Evolutionary conservation across 2,797 vertebrate genomes (phyloP).

Genomic region (Chaetophractus vellerosus): DNA sequence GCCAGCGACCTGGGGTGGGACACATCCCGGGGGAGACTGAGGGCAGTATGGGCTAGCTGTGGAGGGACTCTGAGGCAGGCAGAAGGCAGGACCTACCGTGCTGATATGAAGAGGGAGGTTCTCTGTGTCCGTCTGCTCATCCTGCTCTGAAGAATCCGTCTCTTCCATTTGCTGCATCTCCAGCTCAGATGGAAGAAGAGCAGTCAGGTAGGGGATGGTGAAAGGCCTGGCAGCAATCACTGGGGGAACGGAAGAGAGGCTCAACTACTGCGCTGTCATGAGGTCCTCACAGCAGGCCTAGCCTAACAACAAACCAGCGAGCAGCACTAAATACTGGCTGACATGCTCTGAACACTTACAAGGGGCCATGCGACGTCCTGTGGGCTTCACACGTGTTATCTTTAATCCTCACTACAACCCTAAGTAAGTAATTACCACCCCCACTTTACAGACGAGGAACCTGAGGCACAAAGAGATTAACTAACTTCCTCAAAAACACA

Average conservation of each 20-base stretch:
- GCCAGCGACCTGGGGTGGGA: not conserved
- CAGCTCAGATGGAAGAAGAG: constrained; percentile 97
- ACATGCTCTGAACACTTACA: rapidly evolving
- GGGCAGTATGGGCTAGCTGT: not conserved
- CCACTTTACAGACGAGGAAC: not conserved
- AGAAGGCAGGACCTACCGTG: constrained; percentile 83
- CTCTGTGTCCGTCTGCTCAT: constrained; percentile 97
- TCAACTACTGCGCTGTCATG: not conserved
- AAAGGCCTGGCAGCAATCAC: constrained; percentile 96
- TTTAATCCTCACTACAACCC: not conserved
- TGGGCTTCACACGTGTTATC: rapidly evolving
- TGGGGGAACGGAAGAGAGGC: constrained; percentile 81
- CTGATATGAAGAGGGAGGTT: constrained; percentile 93
- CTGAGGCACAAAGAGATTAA: not conserved
- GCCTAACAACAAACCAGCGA: not conserved
- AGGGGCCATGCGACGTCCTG: not conserved
- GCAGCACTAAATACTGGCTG: not conserved
- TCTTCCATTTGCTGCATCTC: constrained; percentile 98
- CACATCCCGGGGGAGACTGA: not conserved
- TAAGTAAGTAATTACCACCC: not conserved
- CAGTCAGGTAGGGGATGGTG: constrained; percentile 96
- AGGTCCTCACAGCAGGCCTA: not conserved
- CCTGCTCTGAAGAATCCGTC: constrained; percentile 98
- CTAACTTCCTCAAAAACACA: not conserved
- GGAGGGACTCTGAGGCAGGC: not conserved